Conservation (phyloP, 2,113 vertebrate species). For the Crotophaga sulcirostris region DNA sequence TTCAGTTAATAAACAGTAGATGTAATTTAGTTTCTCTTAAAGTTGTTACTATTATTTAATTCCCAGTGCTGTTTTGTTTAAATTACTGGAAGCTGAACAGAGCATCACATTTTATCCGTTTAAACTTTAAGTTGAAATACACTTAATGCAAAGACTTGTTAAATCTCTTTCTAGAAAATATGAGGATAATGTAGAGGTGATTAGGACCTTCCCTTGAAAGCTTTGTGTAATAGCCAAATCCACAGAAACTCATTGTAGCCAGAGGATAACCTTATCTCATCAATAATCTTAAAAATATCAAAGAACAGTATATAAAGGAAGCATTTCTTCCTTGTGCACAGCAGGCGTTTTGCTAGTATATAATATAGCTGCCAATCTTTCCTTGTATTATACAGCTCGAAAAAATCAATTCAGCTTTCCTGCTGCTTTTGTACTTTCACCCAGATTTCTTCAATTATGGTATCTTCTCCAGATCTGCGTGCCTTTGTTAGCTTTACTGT, state of each 20-base stretch:
- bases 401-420: conserved; percentile 52
- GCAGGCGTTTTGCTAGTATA: not conserved
- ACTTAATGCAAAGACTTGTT: not conserved
- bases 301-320: conserved; percentile 32
- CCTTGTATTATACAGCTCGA: conserved; percentile 27
- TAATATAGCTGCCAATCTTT: conserved; percentile 59
- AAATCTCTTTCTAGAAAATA: conserved; percentile 22
- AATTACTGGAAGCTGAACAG: conserved; percentile 39
- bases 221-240: not conserved
- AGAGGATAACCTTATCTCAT: conserved; percentile 21
- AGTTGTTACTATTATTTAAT: not conserved
- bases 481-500: conserved; percentile 58
- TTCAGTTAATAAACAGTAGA: not conserved
- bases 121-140: conserved; percentile 41
- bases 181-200: not conserved
- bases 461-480: conserved; percentile 49
- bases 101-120: conserved; percentile 26
- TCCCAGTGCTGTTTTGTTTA: conserved; percentile 32
- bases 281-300: conserved; percentile 41
- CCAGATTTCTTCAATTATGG: conserved; percentile 20
- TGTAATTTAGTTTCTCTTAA: not conserved
- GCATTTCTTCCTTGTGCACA: conserved; percentile 42
- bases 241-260: conserved; percentile 2
- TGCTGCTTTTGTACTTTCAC: conserved; percentile 59
- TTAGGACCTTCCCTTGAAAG: conserved; percentile 44